Percentiles rank a stretch among this genome's conserved stretches.
phyloP scores from a whole-genome alignment of 2,113 vertebrate species.

The Rhagologus leucostigma region DNA sequence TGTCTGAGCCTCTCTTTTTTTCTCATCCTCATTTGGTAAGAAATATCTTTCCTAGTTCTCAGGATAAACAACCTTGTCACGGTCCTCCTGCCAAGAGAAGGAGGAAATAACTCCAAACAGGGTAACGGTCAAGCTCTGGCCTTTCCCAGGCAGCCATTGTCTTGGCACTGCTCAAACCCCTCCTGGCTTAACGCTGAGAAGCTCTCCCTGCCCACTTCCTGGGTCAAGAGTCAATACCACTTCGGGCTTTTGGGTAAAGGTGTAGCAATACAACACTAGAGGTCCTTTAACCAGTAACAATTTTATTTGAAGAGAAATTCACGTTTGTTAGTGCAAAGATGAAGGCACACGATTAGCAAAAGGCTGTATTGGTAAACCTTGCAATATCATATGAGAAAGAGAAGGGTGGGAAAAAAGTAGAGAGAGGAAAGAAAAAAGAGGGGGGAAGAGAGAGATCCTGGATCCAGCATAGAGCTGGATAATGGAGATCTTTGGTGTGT shows the following conservation, averaged over 20 bases:
- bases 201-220: background rate
- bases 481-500: background rate
- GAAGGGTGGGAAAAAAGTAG: background rate
- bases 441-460: background rate
- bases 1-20: background rate
- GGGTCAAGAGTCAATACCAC: background rate
- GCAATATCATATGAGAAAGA: background rate
- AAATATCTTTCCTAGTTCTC: background rate
- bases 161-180: background rate
- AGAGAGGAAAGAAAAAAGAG: background rate
- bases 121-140: background rate
- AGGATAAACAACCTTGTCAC: background rate
- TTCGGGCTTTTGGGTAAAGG: background rate
- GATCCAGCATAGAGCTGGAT: fast-evolving
- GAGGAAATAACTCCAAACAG: background rate
- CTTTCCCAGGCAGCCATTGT: background rate
- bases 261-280: background rate
- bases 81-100: fast-evolving
- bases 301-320: background rate
- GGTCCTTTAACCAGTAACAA: background rate
- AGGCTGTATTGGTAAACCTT: background rate
- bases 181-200: background rate
- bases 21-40: background rate
- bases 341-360: background rate
- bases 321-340: background rate